Evolutionary conservation across 2,888 invertebrate genomes (phyloP).

Genomic region (Teleiodes luculella): DNA sequence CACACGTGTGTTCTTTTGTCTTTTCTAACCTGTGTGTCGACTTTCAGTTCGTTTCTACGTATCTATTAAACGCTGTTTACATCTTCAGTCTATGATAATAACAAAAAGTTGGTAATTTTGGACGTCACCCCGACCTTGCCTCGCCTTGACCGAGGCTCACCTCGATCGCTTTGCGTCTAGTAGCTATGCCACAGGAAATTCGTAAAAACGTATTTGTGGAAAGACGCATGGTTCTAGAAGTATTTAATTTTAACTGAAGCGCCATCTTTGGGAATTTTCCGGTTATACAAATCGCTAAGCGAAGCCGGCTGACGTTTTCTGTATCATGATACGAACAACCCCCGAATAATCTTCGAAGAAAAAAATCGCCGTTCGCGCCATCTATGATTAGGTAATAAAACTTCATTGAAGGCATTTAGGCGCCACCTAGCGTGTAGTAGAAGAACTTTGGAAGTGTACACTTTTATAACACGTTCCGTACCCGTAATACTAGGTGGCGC

Average conservation of each 20-base stretch:
- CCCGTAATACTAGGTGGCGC: too few relatives aligned
- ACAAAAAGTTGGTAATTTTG: constrained; percentile 15
- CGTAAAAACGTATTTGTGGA: not conserved
- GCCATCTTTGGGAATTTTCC: too few relatives aligned
- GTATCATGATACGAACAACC: too few relatives aligned
- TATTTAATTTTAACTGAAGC: too few relatives aligned
- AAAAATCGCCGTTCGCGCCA: not conserved
- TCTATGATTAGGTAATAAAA: not conserved
- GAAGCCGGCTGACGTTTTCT: too few relatives aligned
- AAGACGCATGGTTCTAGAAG: not conserved
- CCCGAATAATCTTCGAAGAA: too few relatives aligned
- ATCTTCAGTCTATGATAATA: not conserved
- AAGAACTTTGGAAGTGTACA: not conserved
- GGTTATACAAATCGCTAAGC: too few relatives aligned
- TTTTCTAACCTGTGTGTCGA: too few relatives aligned
- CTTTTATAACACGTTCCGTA: not conserved
- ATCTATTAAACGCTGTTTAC: too few relatives aligned
- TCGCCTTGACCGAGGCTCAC: constrained; percentile 46
- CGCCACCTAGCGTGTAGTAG: not conserved
- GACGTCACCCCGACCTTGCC: constrained; percentile 35
- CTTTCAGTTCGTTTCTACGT: too few relatives aligned
- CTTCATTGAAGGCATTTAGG: not conserved
- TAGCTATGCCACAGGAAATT: not conserved
- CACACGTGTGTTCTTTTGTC: too few relatives aligned
- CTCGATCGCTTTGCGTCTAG: not conserved